Evolutionary conservation across 2,797 vertebrate species (phyloP).

Genomic region (Morelia viridis): DNA sequence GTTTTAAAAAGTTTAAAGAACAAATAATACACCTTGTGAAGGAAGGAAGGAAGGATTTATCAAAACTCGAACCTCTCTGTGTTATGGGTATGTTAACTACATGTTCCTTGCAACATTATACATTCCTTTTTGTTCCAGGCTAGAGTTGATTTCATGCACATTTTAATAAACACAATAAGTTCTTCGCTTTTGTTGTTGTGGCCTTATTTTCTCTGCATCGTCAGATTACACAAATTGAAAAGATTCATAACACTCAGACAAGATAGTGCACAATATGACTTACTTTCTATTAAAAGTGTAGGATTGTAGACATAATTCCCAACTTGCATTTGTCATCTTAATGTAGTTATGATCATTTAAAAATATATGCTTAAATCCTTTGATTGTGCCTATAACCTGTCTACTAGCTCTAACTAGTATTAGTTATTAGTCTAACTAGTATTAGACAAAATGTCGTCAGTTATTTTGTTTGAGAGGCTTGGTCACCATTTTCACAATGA

Average conservation of each 20-base stretch:
- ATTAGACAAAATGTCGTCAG: neutral
- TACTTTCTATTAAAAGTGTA: neutral
- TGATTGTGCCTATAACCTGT: neutral
- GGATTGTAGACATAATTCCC: neutral
- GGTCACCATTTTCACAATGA: neutral
- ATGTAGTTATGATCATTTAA: neutral
- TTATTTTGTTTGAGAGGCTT: neutral
- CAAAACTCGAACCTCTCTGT: too few relatives aligned
- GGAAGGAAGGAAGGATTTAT: too few relatives aligned
- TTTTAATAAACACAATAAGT: too few relatives aligned
- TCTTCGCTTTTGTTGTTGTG: too few relatives aligned
- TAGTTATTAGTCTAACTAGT: neutral
- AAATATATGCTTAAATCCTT: neutral
- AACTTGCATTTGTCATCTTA: neutral
- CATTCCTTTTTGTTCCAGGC: too few relatives aligned
- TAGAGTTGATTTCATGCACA: too few relatives aligned
- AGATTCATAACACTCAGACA: neutral
- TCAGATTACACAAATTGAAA: slow-evolving; percentile 36
- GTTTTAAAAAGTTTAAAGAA: too few relatives aligned
- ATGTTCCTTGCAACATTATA: too few relatives aligned
- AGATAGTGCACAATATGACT: neutral
- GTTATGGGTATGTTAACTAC: too few relatives aligned
- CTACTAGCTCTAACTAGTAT: neutral
- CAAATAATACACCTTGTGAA: too few relatives aligned
- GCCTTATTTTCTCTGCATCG: too few relatives aligned